Base-by-base conservation (phyloP, 2,113 vertebrate species). In the Pao palembangensis region DNA sequence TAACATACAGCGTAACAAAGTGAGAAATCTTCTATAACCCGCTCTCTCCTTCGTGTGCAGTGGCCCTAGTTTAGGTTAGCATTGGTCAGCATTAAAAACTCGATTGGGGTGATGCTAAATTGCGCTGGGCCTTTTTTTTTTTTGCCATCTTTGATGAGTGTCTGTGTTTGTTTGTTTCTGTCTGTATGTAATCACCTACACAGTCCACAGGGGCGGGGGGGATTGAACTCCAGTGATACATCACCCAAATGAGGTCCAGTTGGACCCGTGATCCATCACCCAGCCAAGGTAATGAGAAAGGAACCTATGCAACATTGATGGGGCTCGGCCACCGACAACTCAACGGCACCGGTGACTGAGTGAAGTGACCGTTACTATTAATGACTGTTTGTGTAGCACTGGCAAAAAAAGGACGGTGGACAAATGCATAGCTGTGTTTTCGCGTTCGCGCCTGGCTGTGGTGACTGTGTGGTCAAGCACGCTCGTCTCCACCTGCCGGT, bases 181-280 rank as follows among this genome's bases (percentile, higher is more conserved):
- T 75, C 78, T 19, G 55, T 54, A 58, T 82, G 82, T 86, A 85
- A 89, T 87, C 84, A 86, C 85, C 77, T 83, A 28, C 84, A 82
- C 82, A 84, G 83, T 85, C 83, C 80, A 76, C 73, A 44, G 55
- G 50, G 75, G 60, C 1, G 25, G 25, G 25, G 25, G 25, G 25
- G 25, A 5, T 25, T 28, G 25, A 86, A 83, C 75, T 20, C 70
- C 34, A 64, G 85, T 60, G 76, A 88, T 89, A 85, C 75, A 88
- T 89, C 85, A 88, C 80, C 77, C 77, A 88, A 88, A 87, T 88
- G 83, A 87, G 84, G 80, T 86, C 88, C 77, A 67, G 85, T 76
- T 62, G 56, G 71, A 75, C 75, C 83, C 77, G 55, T 57, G 83
- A 88, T 88, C 83, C 86, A 89, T 88, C 83, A 88, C 83, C 75